Percentiles rank a stretch among this genome's conserved stretches.
Conservation (phyloP, 2,888 invertebrate species). For the Nephrotoma flavescens region DNA sequence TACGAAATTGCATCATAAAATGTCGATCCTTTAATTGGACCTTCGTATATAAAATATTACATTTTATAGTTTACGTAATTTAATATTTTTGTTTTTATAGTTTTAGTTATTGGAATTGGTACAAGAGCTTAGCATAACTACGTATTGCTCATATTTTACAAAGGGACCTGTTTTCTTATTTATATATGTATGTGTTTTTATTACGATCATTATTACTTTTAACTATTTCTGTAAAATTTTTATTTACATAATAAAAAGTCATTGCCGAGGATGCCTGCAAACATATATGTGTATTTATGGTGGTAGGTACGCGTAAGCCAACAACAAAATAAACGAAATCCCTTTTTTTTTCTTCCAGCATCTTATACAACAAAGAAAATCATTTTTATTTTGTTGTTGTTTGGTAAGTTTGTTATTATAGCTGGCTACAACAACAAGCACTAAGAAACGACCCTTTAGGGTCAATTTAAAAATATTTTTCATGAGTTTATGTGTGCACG, state of each 20-base stretch:
- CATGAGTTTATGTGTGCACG: neutral
- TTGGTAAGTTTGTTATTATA: neutral
- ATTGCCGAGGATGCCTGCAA: neutral
- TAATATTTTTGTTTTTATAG: neutral
- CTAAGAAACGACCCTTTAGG: neutral
- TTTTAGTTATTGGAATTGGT: neutral
- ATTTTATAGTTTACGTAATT: neutral
- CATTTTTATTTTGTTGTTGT: neutral
- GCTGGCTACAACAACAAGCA: neutral
- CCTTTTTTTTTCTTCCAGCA: neutral
- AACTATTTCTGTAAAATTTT: neutral
- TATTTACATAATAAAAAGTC: neutral
- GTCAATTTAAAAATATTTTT: neutral
- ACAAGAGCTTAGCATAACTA: neutral
- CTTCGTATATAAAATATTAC: too few relatives aligned
- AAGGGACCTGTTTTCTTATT: neutral
- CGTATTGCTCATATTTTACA: neutral
- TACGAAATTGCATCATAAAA: neutral
- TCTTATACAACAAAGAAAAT: neutral
- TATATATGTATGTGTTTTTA: neutral
- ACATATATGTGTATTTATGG: neutral
- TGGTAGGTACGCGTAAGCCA: neutral
- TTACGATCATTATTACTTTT: neutral
- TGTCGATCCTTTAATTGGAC: neutral
- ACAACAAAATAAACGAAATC: neutral